Percentiles rank a stretch among this genome's conserved stretches.
These are phyloP conservation scores for Leptinotarsa tumamoca DNA, from an alignment of 2,888 invertebrate genomes.

Conservation along the genomic window DNA sequence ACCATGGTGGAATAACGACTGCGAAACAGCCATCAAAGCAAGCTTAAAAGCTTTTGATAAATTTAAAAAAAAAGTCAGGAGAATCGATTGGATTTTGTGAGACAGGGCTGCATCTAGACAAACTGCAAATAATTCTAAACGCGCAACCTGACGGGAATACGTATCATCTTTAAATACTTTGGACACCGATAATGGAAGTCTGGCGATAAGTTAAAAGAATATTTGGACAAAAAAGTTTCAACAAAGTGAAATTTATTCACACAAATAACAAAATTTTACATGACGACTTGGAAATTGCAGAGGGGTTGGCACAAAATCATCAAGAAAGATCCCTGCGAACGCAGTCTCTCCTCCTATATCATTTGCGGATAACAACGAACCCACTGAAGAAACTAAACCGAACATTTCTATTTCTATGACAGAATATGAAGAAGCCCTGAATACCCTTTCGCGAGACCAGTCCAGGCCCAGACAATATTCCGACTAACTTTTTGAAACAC, in stretches of 20 bases:
- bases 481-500: constrained; percentile 30
- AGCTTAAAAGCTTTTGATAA: not conserved
- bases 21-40: not conserved
- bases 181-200: constrained; percentile 31
- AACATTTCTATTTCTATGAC: constrained; percentile 28
- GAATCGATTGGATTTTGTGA: not conserved
- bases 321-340: constrained; percentile 15
- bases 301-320: constrained; percentile 14
- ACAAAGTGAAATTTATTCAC: not conserved
- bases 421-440: constrained; percentile 34
- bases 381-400: not conserved
- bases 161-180: constrained; percentile 24
- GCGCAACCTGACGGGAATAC: constrained; percentile 32
- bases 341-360: not conserved
- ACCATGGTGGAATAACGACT: not conserved
- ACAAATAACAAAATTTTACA: constrained; percentile 8
- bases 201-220: constrained; percentile 39
- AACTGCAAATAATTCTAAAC: too few relatives aligned
- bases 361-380: not conserved
- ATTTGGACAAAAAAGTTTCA: constrained; percentile 23
- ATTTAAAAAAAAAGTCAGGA: not conserved
- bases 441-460: constrained; percentile 21
- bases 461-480: constrained; percentile 31
- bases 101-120: constrained; percentile 23
- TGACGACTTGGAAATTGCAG: constrained; percentile 20